phyloP scores from a whole-genome alignment of 2,113 vertebrate genomes.

The Numida meleagris region DNA sequence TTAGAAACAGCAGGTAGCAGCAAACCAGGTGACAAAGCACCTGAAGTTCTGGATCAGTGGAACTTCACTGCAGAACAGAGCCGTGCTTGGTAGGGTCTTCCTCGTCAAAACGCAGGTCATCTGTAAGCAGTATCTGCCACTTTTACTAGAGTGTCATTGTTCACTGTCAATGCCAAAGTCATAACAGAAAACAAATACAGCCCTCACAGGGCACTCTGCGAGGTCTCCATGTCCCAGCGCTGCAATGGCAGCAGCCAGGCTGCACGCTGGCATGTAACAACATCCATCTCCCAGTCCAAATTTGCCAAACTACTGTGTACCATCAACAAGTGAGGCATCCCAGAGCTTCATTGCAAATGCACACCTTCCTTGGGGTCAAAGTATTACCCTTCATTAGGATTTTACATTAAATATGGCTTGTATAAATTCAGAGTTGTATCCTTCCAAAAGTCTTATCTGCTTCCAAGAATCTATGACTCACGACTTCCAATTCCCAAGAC shows the following conservation, averaged over 20 bases:
- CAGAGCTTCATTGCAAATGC: neutral
- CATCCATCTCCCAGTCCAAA: neutral
- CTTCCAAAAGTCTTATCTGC: neutral
- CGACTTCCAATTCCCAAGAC: neutral
- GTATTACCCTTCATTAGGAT: fast-evolving
- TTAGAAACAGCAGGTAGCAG: neutral
- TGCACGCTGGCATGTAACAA: fast-evolving
- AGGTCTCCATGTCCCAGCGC: neutral
- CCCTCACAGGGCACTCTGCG: neutral
- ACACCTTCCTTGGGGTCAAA: neutral
- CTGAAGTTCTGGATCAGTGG: neutral
- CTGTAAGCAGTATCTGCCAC: fast-evolving
- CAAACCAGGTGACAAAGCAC: neutral
- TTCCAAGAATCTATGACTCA: neutral
- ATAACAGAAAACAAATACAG: neutral
- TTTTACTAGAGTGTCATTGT: fast-evolving
- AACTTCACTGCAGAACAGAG: neutral
- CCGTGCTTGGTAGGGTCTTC: neutral
- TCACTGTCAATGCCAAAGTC: neutral
- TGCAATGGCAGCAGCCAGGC: neutral
- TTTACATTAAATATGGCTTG: neutral
- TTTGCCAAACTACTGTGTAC: fast-evolving
- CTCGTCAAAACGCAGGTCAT: fast-evolving
- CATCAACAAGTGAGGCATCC: fast-evolving
- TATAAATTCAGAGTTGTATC: neutral